These are phyloP conservation scores for Motacilla alba DNA, from an alignment of 2,113 vertebrate species.

Conservation along the genomic window DNA sequence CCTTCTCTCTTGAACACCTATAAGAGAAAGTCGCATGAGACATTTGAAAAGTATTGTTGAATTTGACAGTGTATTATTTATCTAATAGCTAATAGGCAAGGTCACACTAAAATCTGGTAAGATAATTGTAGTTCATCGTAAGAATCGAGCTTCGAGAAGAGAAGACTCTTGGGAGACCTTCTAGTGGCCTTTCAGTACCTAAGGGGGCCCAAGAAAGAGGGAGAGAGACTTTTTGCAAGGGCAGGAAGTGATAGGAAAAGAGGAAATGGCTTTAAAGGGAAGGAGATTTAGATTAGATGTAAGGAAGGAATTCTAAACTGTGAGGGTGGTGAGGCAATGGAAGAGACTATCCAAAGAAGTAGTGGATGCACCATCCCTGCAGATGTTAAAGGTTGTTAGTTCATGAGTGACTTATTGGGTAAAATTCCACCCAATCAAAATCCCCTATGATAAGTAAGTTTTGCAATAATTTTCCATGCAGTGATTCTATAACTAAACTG, in stretches of 20 bases:
- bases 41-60: background rate
- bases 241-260: background rate
- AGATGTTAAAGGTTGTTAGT: background rate
- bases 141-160: background rate
- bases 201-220: background rate
- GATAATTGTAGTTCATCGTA: background rate
- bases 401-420: background rate
- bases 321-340: too few relatives aligned
- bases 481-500: background rate
- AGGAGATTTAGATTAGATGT: background rate
- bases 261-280: background rate
- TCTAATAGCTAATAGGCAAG: background rate
- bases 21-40: constrained; percentile 38
- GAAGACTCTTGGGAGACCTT: background rate
- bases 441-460: background rate
- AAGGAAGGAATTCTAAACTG: background rate
- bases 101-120: background rate
- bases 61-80: background rate
- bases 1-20: constrained; percentile 44
- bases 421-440: background rate
- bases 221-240: background rate
- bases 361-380: background rate
- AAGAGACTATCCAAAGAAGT: background rate
- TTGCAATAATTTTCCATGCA: background rate
- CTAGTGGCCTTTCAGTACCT: background rate